These are phyloP conservation scores for Gallirallus australis DNA, from an alignment of 2,797 vertebrate genomes.

Conservation along the genomic window DNA sequence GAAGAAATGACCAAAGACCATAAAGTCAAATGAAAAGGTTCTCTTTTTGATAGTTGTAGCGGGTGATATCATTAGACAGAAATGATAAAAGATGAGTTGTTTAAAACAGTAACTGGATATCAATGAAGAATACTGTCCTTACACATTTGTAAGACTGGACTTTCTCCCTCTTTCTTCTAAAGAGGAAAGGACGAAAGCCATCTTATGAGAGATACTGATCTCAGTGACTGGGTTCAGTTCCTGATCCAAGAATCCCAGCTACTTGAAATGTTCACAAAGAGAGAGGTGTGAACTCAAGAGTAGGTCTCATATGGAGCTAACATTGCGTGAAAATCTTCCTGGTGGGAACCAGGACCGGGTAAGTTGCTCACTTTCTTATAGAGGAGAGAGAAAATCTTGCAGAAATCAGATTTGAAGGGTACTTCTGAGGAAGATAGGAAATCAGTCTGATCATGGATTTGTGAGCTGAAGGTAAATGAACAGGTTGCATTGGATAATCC, in stretches of 20 bases:
- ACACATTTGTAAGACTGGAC: background rate
- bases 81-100: background rate
- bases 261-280: background rate
- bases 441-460: background rate
- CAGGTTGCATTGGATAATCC: background rate
- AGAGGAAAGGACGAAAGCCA: background rate
- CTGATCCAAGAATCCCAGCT: background rate
- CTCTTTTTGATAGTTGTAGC: background rate
- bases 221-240: background rate
- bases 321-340: background rate
- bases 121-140: background rate
- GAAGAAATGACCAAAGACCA: background rate
- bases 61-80: background rate
- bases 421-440: background rate
- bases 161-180: background rate
- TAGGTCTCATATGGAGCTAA: background rate
- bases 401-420: background rate
- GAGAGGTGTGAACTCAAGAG: background rate
- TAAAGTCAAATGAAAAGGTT: background rate
- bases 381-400: background rate
- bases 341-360: background rate
- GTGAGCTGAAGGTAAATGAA: background rate
- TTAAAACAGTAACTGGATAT: background rate
- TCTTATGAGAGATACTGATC: background rate
- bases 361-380: background rate